Evolutionary conservation across 2,888 invertebrate genomes (phyloP).

Genomic region (Coleophora flavipennella): DNA sequence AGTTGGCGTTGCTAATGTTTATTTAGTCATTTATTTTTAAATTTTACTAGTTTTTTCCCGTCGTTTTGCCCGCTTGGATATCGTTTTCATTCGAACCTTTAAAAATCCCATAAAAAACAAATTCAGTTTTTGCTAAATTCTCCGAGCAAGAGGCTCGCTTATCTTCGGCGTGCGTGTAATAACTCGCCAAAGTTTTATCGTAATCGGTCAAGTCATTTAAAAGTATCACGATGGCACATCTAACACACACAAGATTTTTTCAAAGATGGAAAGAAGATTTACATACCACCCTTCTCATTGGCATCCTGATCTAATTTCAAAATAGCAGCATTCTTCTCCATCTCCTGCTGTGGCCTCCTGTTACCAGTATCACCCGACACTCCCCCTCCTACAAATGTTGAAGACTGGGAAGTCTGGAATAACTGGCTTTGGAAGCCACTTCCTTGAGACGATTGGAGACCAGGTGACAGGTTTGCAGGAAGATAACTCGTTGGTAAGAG

Average conservation of each 20-base stretch:
- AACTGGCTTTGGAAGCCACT: constrained; percentile 9
- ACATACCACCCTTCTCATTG: constrained; percentile 37
- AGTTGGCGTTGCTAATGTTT: too few relatives aligned
- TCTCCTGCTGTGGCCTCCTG: constrained; percentile 37
- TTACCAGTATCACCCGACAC: constrained; percentile 26
- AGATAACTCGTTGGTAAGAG: constrained; percentile 35
- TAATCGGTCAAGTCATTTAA: too few relatives aligned
- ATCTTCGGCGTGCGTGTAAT: too few relatives aligned
- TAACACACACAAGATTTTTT: too few relatives aligned
- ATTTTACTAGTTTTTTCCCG: too few relatives aligned
- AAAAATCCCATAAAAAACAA: too few relatives aligned
- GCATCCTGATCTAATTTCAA: constrained; percentile 42
- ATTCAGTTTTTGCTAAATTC: not conserved
- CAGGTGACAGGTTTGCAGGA: constrained; percentile 22
- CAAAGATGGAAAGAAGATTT: not conserved
- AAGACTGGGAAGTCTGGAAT: constrained; percentile 11
- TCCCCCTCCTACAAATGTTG: constrained; percentile 3
- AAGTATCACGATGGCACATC: not conserved
- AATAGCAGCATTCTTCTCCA: constrained; percentile 42
- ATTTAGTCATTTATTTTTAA: too few relatives aligned
- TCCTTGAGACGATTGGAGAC: not conserved
- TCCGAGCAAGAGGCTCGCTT: too few relatives aligned
- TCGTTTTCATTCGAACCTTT: too few relatives aligned
- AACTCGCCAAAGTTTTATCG: too few relatives aligned
- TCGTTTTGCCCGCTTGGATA: too few relatives aligned